Evolutionary conservation across 2,113 vertebrate genomes (phyloP), one percentile per base, ranked within the genome.

Genomic region (Periophthalmodon schlosseri): DNA sequence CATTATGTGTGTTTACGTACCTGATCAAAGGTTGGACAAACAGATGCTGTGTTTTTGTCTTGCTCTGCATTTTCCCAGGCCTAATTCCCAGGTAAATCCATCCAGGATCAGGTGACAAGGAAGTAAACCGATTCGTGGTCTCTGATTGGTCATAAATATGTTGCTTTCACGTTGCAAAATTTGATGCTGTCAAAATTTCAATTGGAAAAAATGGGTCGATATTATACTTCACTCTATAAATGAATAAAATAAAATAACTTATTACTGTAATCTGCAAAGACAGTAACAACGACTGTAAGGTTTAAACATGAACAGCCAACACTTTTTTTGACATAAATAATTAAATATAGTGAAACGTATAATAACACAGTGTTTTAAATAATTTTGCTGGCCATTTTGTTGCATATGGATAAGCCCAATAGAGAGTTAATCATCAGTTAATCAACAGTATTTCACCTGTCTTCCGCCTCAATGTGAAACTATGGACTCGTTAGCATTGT

Each of bases 41-140:
- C 15, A 60, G 57, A 56, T 65, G 34, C 63, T 39, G 63, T 65
- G 20, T 39, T 63, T 63, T 63, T 63, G 24, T 14, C 21, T 5
- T 44, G 64, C 20, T 14, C 20, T 67, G 36, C 8, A 67, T 46
- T 5, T 68, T 49, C 20, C 20, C 21, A 68, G 1, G 65, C 44
- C 39, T 49, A 68, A 49, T 23, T 11, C 39, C 44, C 44, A 68
- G 66, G 36, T 11, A 8, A n/a, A 24, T 52, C 49, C 11, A 46
- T 16, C 13, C 21, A 13, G 20, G 39, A 82, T 46, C 85, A 91
- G 47, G 44, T 91, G 90, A 88, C 16, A 60, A 18, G 67, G 23
- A 23, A 8, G 58, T 5, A 33, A 39, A 21, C 13, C 20, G 47
- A 46, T 46, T 70, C 69, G 0, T 57, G 63, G 76, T 50, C 58